Conservation (phyloP, 2,113 vertebrate genomes). For the Balaenoptera acutorostrata region DNA sequence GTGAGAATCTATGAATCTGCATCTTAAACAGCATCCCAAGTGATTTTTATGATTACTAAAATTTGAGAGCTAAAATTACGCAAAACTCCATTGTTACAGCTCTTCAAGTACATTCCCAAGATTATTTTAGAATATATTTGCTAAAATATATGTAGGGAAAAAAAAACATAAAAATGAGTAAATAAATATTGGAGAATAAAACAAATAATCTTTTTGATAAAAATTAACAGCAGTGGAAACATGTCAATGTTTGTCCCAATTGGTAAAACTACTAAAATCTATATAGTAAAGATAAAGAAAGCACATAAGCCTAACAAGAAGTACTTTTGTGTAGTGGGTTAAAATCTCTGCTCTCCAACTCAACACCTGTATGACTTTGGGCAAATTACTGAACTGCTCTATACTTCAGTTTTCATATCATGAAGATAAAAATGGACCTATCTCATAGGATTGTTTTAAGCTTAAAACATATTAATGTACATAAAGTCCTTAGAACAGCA, state of each 20-base stretch:
- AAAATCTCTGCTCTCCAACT: not conserved
- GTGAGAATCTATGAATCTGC: not conserved
- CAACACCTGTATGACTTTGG: not conserved
- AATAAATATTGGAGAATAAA: not conserved
- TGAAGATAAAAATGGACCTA: not conserved
- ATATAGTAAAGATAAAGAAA: not conserved
- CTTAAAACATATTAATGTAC: not conserved
- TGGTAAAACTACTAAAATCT: not conserved
- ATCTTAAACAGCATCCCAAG: not conserved
- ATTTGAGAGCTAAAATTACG: not conserved
- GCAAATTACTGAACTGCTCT: not conserved
- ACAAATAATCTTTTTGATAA: not conserved
- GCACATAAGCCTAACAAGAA: not conserved
- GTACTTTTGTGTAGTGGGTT: not conserved
- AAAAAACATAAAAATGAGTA: not conserved
- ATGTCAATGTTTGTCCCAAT: not conserved
- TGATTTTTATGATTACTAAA: not conserved
- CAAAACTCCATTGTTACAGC: not conserved
- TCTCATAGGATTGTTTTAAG: not conserved
- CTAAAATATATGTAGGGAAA: not conserved
- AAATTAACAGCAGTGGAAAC: not conserved
- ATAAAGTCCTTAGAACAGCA: not conserved
- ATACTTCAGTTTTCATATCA: not conserved
- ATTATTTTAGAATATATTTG: not conserved
- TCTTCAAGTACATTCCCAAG: not conserved